Conservation (phyloP, 2,113 vertebrate genomes). For the Gymnogyps californianus region DNA sequence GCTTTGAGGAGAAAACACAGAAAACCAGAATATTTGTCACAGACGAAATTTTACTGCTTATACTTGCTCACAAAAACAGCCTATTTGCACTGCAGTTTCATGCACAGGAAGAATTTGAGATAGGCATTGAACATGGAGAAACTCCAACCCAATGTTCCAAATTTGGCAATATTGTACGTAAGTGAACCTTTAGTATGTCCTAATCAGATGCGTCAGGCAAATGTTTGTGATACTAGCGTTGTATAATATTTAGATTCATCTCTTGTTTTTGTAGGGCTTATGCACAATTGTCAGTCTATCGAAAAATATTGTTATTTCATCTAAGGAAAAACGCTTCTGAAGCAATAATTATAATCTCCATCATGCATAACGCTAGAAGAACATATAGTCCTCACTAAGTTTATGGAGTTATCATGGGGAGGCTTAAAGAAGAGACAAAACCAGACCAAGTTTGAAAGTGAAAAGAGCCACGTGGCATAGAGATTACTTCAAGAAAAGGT, state of each 20-base stretch:
- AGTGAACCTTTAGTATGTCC: neutral
- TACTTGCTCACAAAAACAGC: neutral
- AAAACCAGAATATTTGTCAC: neutral
- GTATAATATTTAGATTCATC: neutral
- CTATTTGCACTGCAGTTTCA: neutral
- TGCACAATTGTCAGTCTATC: neutral
- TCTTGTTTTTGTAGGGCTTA: neutral
- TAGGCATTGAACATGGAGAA: neutral
- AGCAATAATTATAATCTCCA: neutral
- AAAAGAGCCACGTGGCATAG: neutral
- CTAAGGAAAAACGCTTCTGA: neutral
- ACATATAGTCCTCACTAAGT: neutral
- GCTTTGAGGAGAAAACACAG: neutral
- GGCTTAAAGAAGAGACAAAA: neutral
- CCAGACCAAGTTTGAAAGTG: neutral
- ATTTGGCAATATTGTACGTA: fast-evolving
- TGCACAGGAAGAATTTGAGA: neutral
- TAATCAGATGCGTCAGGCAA: neutral
- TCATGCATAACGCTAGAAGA: neutral
- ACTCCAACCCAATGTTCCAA: neutral
- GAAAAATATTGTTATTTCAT: neutral
- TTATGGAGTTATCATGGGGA: neutral
- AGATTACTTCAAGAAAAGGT: neutral
- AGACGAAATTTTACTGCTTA: neutral
- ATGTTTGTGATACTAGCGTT: no score